Evolutionary conservation across 2,888 invertebrate genomes (phyloP), one percentile per base, ranked within the genome.

Genomic region (Campoplex capitator): DNA sequence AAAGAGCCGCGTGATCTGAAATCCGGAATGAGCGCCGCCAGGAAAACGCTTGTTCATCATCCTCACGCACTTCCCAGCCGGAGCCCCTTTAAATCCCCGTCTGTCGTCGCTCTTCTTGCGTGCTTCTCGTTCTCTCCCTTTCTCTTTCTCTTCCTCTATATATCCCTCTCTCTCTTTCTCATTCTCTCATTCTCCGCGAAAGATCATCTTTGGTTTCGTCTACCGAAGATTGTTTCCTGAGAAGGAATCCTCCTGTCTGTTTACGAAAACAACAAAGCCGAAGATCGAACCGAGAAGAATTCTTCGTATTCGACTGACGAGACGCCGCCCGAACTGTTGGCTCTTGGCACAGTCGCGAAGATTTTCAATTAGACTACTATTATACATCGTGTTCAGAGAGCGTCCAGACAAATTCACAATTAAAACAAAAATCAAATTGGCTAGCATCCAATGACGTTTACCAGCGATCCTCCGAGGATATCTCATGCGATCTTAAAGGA

Each of bases 1-100:
- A 32, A 42, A 45, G 62, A 45, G 45, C 78, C 83, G 83, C 87
- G 88, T 88, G 88, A 89, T 89, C 84, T 88, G 85, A 87, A 89
- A 87, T 87, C 84, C 83, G 76, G 83, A 87, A 87, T 88, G 89
- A 85, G 75, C 74, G 76, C 51, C 68, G 56, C 82, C 78, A 71
- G 56, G 70, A 79, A 58, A 76, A 77, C 68, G 86, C 76, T 84
- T 84, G 86, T 88, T 83, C 84, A 88, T 81, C 88, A 82, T 79
- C 70, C 71, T 82, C 81, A 79, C 78, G 84, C 82, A 73, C 81
- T 77, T 42, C 51, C 54, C 54, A 23, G 54, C 35, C 67, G 28
- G 45, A 73, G 51, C 58, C 65, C 23, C 48, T 45, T 48, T 38
- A 45, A 38, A 32, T 45, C 51, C 67, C 35, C 11, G 67, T 23